Evolutionary conservation across 2,888 invertebrate species (phyloP).

Genomic region (Listrodromus nycthemerus): DNA sequence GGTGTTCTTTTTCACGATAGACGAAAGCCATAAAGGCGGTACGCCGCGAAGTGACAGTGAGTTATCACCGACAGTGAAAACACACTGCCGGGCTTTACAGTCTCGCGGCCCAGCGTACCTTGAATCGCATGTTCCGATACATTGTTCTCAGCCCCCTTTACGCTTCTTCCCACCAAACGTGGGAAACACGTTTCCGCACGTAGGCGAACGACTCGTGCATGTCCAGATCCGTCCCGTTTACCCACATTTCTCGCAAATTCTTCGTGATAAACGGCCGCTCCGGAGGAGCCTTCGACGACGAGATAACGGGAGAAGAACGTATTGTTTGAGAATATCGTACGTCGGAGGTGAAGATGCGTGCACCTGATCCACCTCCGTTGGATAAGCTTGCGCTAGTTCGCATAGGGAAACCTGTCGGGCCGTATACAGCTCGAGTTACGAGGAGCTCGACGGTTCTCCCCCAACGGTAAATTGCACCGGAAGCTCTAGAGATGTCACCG

Average conservation of each 20-base stretch:
- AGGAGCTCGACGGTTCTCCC: not conserved
- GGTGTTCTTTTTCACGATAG: slow-evolving; percentile 48
- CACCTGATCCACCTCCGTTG: slow-evolving; percentile 7
- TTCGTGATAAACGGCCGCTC: slow-evolving; percentile 27
- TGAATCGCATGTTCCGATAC: not conserved
- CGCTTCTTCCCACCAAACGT: slow-evolving; percentile 9
- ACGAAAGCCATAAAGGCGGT: slow-evolving; percentile 64
- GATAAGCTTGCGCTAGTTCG: not conserved
- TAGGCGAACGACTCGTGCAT: slow-evolving; percentile 3
- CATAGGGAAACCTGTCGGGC: not conserved
- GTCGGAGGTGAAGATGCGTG: not conserved
- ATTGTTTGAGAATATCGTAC: not conserved
- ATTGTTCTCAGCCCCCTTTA: slow-evolving; percentile 21
- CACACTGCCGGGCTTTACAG: slow-evolving; percentile 38
- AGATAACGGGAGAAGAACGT: not conserved
- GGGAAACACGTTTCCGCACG: slow-evolving; percentile 16
- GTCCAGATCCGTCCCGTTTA: not conserved
- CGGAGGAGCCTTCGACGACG: slow-evolving; percentile 13
- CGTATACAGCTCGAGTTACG: not conserved
- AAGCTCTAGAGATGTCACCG: not conserved
- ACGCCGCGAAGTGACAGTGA: slow-evolving; percentile 68
- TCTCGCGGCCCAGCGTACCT: slow-evolving; percentile 15
- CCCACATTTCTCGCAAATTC: slow-evolving; percentile 28
- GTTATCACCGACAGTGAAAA: slow-evolving; percentile 69
- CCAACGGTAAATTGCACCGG: not conserved